Conservation (phyloP, 2,888 invertebrate species). For the Drosophila aldrichi region DNA sequence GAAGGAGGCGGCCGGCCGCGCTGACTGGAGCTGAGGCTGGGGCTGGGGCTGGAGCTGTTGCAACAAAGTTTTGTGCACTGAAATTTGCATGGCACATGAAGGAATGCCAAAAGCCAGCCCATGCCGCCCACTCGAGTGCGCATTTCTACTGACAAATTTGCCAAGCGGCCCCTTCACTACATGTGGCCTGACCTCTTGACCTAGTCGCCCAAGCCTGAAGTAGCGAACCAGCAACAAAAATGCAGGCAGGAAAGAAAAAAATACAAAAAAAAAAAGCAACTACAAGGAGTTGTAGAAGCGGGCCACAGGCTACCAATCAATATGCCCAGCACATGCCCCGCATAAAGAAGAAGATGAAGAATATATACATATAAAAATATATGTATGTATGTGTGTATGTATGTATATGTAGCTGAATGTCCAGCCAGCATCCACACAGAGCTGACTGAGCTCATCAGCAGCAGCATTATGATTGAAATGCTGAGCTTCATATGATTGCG, state of each 20-base stretch:
- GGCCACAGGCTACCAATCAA: slow-evolving; percentile 46
- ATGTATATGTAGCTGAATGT: slow-evolving; percentile 1
- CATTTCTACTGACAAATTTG: slow-evolving; percentile 58
- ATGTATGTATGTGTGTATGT: not conserved
- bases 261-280: not conserved
- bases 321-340: slow-evolving; percentile 40
- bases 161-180: slow-evolving; percentile 23
- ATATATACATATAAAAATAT: not conserved
- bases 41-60: slow-evolving; percentile 14
- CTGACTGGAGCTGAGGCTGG: not conserved
- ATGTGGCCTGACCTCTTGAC: slow-evolving; percentile 73
- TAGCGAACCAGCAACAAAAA: not conserved
- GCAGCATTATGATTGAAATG: slow-evolving; percentile 66
- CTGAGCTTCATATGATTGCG: slow-evolving; percentile 59
- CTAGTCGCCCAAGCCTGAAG: slow-evolving; percentile 47
- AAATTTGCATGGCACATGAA: slow-evolving; percentile 62
- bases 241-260: not conserved
- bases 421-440: slow-evolving; percentile 6
- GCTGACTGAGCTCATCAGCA: slow-evolving; percentile 14
- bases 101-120: slow-evolving; percentile 15
- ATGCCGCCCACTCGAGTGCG: slow-evolving; percentile 29
- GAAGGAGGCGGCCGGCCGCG: not conserved
- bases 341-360: not conserved
- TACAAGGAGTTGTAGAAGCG: slow-evolving; percentile 4
- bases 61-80: slow-evolving; percentile 46